Base-by-base conservation (phyloP, 35 echinoderm and acorn worm species). In the Ophiothrix spiculata region DNA sequence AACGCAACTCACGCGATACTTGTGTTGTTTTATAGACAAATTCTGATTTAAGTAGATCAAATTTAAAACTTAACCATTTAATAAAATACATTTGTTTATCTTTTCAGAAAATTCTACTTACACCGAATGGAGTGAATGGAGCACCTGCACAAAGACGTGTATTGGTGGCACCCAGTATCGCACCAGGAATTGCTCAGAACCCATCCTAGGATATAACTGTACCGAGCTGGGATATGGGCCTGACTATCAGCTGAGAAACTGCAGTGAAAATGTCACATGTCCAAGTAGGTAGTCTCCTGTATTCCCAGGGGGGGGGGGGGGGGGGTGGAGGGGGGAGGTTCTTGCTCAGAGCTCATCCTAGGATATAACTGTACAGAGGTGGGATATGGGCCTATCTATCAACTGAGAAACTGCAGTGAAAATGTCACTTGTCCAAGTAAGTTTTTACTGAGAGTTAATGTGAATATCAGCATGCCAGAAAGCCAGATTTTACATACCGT, bases 51-150 rank as follows among this genome's bases (percentile, higher is more conserved):
- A n/a, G n/a, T n/a, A n/a, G n/a, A n/a, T n/a, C n/a, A n/a, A n/a
- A n/a, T n/a, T n/a, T n/a, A n/a, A n/a, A n/a, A n/a, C n/a, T n/a
- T n/a, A n/a, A n/a, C n/a, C n/a, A n/a, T n/a, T n/a, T n/a, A n/a
- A n/a, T n/a, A n/a, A n/a, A n/a, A n/a, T n/a, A n/a, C n/a, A n/a
- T n/a, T n/a, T n/a, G n/a, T n/a, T n/a, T n/a, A n/a, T n/a, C n/a
- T n/a, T n/a, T n/a, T n/a, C n/a, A 90, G 93, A 77, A 64, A 81
- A 69, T 69, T 69, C 60, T 25, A 69, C 10, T 6, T 95, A 83
- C 79, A 88, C 49, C 36, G 85, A 91, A 37, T 95, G 93, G 89
- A 84, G 85, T 32, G 80, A 31, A 1, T 95, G 93, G 93, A 79
- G 79, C 21, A 82, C 77, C 56, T 95, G 93, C 41, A 91, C 69